These are phyloP conservation scores for Parasteatoda tepidariorum DNA, from an alignment of 1,140 invertebrate species.

Conservation along the genomic window DNA sequence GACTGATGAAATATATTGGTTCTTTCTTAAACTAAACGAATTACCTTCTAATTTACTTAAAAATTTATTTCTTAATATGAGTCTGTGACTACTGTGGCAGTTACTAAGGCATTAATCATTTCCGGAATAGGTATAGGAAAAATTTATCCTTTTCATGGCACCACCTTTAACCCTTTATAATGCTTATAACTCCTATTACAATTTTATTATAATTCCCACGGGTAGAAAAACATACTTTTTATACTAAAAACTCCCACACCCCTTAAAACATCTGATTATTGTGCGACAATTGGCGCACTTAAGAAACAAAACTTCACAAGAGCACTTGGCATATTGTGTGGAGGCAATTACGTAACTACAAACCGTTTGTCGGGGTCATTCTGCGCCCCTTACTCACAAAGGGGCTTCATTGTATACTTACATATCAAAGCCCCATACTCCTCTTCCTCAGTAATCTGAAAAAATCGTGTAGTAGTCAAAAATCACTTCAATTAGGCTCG, in stretches of 20 bases:
- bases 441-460: not conserved
- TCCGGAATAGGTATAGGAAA: too few relatives aligned
- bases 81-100: too few relatives aligned
- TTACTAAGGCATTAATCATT: too few relatives aligned
- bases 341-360: not conserved
- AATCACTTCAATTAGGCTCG: conserved; percentile 4
- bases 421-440: not conserved
- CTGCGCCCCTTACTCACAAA: too few relatives aligned
- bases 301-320: not conserved
- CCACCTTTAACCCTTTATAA: too few relatives aligned
- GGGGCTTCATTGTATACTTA: not conserved
- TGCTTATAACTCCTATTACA: too few relatives aligned
- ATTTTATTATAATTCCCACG: not conserved
- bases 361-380: not conserved
- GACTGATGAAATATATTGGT: too few relatives aligned
- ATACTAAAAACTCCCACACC: not conserved
- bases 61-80: too few relatives aligned
- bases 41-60: too few relatives aligned
- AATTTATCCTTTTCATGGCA: too few relatives aligned
- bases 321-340: not conserved
- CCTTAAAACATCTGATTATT: not conserved
- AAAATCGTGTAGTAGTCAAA: not conserved
- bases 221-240: not conserved
- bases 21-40: too few relatives aligned
- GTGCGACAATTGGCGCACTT: not conserved